Evolutionary conservation across 2,797 vertebrate genomes (phyloP).

Genomic region (Orestias chungarensis): DNA sequence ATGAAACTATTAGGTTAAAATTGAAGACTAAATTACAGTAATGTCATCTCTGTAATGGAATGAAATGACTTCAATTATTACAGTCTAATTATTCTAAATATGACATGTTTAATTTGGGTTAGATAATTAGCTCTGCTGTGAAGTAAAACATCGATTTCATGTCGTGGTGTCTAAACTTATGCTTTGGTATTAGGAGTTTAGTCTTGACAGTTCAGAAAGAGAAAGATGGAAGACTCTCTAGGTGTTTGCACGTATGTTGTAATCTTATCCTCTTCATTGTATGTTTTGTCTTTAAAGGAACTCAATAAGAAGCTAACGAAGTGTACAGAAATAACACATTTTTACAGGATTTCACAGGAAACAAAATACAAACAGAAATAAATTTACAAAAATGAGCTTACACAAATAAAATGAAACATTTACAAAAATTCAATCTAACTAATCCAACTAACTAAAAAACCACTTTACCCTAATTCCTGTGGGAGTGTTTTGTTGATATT

Average conservation of each 20-base stretch:
- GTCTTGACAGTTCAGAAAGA: background rate
- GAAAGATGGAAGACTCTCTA: background rate
- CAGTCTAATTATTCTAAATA: slow-evolving; percentile 63
- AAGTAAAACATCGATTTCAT: slow-evolving; percentile 17
- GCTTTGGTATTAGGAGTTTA: slow-evolving; percentile 1
- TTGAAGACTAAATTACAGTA: slow-evolving; percentile 51
- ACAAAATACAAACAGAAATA: background rate
- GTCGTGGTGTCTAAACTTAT: slow-evolving; percentile 3
- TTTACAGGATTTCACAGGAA: background rate
- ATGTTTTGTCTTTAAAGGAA: background rate
- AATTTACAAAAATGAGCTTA: background rate
- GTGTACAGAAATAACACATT: background rate
- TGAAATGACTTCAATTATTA: slow-evolving; percentile 59
- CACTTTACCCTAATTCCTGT: no score
- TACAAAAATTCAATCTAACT: background rate
- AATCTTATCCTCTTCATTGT: background rate
- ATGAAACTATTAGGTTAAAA: slow-evolving; percentile 47
- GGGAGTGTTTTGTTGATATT: no score
- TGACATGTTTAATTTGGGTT: slow-evolving; percentile 38
- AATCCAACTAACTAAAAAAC: background rate
- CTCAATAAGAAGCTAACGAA: background rate
- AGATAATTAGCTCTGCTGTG: slow-evolving; percentile 25
- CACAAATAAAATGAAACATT: background rate
- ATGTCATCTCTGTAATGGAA: slow-evolving; percentile 49
- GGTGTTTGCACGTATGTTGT: slow-evolving; percentile 3